Percentiles rank a stretch among this genome's conserved stretches.
Evolutionary conservation across 1,140 invertebrate genomes (phyloP).

Genomic region (Oryzaephilus surinamensis): DNA sequence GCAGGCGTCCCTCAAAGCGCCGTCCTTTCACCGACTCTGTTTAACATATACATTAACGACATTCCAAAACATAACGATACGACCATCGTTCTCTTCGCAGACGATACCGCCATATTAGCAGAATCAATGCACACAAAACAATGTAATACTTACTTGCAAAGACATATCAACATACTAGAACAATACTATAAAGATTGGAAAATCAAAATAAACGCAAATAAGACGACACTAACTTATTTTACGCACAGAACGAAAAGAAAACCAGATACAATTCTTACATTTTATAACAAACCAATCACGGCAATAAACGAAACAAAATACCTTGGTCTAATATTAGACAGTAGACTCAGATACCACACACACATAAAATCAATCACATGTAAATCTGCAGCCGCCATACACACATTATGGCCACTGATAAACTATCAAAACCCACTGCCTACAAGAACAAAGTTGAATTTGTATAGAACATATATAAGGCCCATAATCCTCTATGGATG

Average conservation of each 20-base stretch:
- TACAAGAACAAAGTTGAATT: constrained; percentile 19
- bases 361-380: constrained; percentile 13
- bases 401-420: constrained; percentile 13
- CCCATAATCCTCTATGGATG: too few relatives aligned
- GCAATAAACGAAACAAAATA: constrained; percentile 17
- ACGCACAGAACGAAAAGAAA: constrained; percentile 7
- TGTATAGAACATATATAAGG: constrained; percentile 15
- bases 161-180: constrained; percentile 8
- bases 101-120: constrained; percentile 20
- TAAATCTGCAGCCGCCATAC: constrained; percentile 17
- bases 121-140: not conserved
- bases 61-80: constrained; percentile 10
- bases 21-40: constrained; percentile 17
- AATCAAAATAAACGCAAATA: constrained; percentile 19
- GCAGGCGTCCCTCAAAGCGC: constrained; percentile 24
- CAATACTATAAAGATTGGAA: constrained; percentile 11
- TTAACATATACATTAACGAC: constrained; percentile 17
- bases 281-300: constrained; percentile 4
- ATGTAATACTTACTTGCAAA: constrained; percentile 5
- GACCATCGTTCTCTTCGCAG: constrained; percentile 17
- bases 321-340: constrained; percentile 22
- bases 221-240: constrained; percentile 7
- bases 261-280: constrained; percentile 4
- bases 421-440: constrained; percentile 12
- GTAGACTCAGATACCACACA: constrained; percentile 14